These are phyloP conservation scores for Synergus japonicus DNA, from an alignment of 2,888 invertebrate species.

Conservation along the genomic window DNA sequence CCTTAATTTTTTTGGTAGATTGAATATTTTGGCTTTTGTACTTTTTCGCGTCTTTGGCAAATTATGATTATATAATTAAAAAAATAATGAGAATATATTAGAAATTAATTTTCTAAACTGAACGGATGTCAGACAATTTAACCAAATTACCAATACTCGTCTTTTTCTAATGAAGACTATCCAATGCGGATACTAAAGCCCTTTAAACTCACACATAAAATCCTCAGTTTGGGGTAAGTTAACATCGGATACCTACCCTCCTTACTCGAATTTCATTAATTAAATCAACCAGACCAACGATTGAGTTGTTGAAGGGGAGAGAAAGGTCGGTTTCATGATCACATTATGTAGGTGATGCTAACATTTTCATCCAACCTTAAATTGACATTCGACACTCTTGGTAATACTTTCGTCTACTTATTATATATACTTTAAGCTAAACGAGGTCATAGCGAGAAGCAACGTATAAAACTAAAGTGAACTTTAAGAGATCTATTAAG, in stretches of 20 bases:
- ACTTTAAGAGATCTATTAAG: not conserved
- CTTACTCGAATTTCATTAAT: constrained; percentile 38
- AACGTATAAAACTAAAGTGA: constrained; percentile 1
- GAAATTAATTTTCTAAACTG: not conserved
- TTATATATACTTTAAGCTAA: not conserved
- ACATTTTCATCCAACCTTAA: constrained; percentile 38
- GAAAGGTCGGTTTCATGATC: constrained; percentile 41
- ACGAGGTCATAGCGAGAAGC: constrained; percentile 24
- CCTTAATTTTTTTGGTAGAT: too few relatives aligned
- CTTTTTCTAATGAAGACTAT: constrained; percentile 28
- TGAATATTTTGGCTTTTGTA: too few relatives aligned
- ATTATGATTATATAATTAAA: too few relatives aligned
- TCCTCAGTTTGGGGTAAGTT: constrained; percentile 19
- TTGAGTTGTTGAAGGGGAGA: constrained; percentile 20
- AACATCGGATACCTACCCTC: constrained; percentile 31
- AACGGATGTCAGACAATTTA: not conserved
- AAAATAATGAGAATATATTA: too few relatives aligned
- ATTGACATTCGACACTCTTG: constrained; percentile 40
- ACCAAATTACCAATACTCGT: not conserved
- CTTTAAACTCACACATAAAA: constrained; percentile 26
- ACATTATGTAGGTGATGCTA: constrained; percentile 33
- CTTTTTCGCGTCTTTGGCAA: too few relatives aligned
- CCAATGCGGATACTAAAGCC: constrained; percentile 35
- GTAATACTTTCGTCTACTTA: not conserved
- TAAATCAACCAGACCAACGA: constrained; percentile 40